These are phyloP conservation scores for Tenrec ecaudatus DNA, from an alignment of 2,113 vertebrate species.

Conservation along the genomic window DNA sequence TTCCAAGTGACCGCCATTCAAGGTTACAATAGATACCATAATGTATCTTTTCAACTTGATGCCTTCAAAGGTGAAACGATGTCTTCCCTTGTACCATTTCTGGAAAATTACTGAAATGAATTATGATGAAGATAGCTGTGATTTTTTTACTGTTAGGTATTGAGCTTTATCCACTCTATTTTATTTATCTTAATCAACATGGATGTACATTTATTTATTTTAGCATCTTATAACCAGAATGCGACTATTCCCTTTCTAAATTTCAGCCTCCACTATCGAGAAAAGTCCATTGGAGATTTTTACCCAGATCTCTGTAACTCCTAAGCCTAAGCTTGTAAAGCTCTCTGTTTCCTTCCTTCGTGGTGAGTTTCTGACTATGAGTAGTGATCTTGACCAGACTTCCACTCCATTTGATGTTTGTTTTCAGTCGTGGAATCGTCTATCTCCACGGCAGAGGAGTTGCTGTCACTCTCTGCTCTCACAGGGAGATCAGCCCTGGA, in stretches of 20 bases:
- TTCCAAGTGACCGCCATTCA: conserved; percentile 9
- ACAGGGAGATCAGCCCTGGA: not conserved
- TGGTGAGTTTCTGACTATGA: not conserved
- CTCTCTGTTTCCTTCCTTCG: not conserved
- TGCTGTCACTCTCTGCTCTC: not conserved
- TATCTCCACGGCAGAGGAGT: not conserved
- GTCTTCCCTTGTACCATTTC: not conserved
- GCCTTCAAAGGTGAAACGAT: conserved; percentile 8
- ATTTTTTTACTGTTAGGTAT: not conserved
- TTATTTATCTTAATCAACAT: not conserved
- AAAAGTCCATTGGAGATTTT: not conserved
- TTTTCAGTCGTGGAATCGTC: not conserved
- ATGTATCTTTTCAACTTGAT: conserved; percentile 14
- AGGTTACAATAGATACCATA: not conserved
- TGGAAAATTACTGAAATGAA: not conserved
- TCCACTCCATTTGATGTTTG: not conserved
- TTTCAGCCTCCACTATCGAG: not conserved
- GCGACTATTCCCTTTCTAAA: not conserved
- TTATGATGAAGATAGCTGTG: not conserved
- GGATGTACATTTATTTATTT: not conserved
- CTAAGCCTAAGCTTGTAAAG: not conserved
- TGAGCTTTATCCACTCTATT: not conserved
- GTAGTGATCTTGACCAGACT: not conserved
- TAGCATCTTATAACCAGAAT: not conserved
- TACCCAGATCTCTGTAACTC: not conserved